phyloP scores from a whole-genome alignment of 2,888 invertebrate species.

The Aleiodes leptofemur region DNA sequence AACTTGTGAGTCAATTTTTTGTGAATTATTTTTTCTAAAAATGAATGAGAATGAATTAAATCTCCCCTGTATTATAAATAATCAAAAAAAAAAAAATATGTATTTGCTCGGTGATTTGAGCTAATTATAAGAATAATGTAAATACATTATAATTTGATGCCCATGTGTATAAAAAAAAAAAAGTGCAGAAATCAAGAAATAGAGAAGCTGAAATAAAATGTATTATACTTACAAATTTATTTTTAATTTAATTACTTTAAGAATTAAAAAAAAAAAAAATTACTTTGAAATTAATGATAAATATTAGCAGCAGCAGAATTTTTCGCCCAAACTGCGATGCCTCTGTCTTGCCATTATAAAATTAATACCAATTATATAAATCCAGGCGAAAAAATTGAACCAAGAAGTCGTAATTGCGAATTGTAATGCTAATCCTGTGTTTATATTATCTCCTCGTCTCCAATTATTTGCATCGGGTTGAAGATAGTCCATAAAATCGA shows the following conservation, averaged over 20 bases:
- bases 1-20: slow-evolving; percentile 56
- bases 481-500: slow-evolving; percentile 90
- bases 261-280: no score
- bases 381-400: slow-evolving; percentile 79
- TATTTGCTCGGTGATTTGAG: slow-evolving; percentile 44
- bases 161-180: slow-evolving; percentile 65
- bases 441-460: slow-evolving; percentile 82
- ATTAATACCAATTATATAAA: slow-evolving; percentile 77
- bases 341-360: slow-evolving; percentile 76
- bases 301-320: slow-evolving; percentile 62
- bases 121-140: slow-evolving; percentile 56
- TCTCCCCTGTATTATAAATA: slow-evolving; percentile 44
- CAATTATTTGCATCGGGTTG: slow-evolving; percentile 83
- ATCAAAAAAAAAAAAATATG: slow-evolving; percentile 21
- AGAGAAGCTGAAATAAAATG: slow-evolving; percentile 64
- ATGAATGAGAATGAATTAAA: slow-evolving; percentile 45
- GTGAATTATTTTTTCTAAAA: slow-evolving; percentile 62
- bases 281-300: no score
- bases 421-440: slow-evolving; percentile 83
- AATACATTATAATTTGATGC: slow-evolving; percentile 61
- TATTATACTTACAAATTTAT: not conserved
- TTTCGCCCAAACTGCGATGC: slow-evolving; percentile 56
- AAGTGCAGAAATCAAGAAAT: slow-evolving; percentile 52
- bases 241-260: no score
- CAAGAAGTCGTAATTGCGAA: slow-evolving; percentile 81